Evolutionary conservation across 1,140 invertebrate genomes (phyloP).

Genomic region (Cyrtorhinus lividipennis): DNA sequence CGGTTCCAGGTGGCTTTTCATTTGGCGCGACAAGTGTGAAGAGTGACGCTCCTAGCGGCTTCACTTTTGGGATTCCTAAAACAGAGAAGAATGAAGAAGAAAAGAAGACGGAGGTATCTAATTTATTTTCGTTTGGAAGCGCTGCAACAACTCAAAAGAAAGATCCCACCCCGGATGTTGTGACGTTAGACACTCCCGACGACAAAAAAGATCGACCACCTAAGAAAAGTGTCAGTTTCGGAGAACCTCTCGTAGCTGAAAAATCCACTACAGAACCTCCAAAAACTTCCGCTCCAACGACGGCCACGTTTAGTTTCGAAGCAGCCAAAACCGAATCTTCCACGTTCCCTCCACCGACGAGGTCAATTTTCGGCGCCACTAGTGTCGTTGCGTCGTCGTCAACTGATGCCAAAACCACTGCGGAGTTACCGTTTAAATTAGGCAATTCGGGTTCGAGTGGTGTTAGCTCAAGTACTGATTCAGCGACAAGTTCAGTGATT

Average conservation of each 20-base stretch:
- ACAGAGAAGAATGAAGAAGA: no score
- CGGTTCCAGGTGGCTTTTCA: neutral
- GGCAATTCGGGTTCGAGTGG: neutral
- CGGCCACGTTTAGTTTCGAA: neutral
- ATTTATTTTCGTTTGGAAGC: neutral
- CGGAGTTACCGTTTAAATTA: neutral
- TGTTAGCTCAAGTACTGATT: neutral
- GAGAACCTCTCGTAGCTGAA: neutral
- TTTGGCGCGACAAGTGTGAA: no score
- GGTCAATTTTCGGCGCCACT: neutral
- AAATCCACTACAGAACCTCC: neutral
- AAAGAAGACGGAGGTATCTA: no score
- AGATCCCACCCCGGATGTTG: neutral
- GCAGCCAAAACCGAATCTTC: neutral
- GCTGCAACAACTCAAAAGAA: neutral
- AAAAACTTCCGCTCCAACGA: neutral
- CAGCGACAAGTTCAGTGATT: neutral
- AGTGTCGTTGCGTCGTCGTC: neutral
- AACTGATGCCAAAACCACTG: neutral
- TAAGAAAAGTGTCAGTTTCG: constrained; percentile 17
- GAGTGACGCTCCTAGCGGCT: neutral
- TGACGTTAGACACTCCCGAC: neutral
- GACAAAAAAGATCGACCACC: constrained; percentile 7
- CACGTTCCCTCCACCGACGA: neutral
- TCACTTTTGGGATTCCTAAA: constrained; percentile 8